Conservation (phyloP, 2,888 invertebrate species). For the Xylocampa areola region DNA sequence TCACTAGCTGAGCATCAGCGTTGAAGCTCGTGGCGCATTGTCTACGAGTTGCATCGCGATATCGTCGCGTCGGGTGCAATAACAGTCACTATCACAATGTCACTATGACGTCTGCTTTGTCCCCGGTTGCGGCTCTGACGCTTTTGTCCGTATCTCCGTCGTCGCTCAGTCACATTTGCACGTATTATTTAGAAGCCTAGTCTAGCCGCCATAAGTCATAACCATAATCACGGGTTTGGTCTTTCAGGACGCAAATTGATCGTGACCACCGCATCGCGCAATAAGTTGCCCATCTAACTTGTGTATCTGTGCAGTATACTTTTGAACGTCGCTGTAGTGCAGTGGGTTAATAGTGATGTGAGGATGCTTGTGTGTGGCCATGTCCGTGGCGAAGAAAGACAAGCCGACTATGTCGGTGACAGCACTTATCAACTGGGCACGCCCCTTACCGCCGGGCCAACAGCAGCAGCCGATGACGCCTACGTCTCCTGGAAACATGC, state of each 20-base stretch:
- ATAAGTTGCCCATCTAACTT: slow-evolving; percentile 59
- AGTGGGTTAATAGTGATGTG: slow-evolving; percentile 84
- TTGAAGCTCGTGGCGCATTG: slow-evolving; percentile 77
- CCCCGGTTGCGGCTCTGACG: slow-evolving; percentile 72
- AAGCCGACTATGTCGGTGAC: slow-evolving; percentile 96
- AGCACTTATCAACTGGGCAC: slow-evolving; percentile 94
- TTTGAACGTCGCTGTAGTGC: slow-evolving; percentile 64
- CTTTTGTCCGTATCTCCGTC: slow-evolving; percentile 68
- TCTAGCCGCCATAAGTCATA: too few species aligned
- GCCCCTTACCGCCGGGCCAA: slow-evolving; percentile 82
- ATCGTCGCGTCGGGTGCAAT: slow-evolving; percentile 78
- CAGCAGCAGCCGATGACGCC: slow-evolving; percentile 80
- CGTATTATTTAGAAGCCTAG: slow-evolving; percentile 66
- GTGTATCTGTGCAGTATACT: slow-evolving; percentile 70
- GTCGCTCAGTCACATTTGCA: slow-evolving; percentile 64
- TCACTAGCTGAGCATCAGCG: slow-evolving; percentile 81
- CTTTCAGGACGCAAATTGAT: slow-evolving; percentile 67
- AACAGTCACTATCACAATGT: slow-evolving; percentile 87
- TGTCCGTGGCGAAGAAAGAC: slow-evolving; percentile 94
- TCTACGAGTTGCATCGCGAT: slow-evolving; percentile 79
- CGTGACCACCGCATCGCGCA: slow-evolving; percentile 63
- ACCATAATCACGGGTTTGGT: slow-evolving; percentile 65
- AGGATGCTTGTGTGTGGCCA: slow-evolving; percentile 86
- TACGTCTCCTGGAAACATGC: slow-evolving; percentile 56
- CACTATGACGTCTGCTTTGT: slow-evolving; percentile 83